Evolutionary conservation across 2,888 invertebrate species (phyloP), one percentile per base, ranked within the genome.

Genomic region (Drosophila affinis): DNA sequence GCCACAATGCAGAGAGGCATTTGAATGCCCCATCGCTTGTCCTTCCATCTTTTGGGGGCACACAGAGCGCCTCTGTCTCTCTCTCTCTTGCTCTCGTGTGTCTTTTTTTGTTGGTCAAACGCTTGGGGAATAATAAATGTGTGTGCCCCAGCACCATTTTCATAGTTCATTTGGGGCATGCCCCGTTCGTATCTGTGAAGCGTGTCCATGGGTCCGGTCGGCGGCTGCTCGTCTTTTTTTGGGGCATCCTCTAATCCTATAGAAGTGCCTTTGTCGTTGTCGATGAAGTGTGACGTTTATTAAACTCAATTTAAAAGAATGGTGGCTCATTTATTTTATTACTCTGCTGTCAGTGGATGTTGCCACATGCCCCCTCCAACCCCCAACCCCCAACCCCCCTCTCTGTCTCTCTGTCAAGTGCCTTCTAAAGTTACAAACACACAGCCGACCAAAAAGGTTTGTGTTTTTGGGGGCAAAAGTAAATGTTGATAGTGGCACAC

Each of bases 121-220:
- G 89, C 81, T 89, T 80, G 76, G 86, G 89, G 89, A 89, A 87
- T 87, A 87, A 87, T 87, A 87, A 87, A 87, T 88, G 89, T 83
- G 83, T 81, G 72, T 81, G 78, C 75, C 87, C 81, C 73, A 57
- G 75, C 83, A 39, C n/a, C 84, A 85, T 79, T 85, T 71, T 89
- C 89, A 88, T 89, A 87, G 85, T 89, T 88, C 85, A 89, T 88
- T 89, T 85, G 83, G 72, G 58, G 53, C 73, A 71, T 64, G 52
- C 55, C 61, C 61, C 58, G 9, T 48, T 48, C 72, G 58, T 49
- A 58, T 64, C 75, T 83, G 52, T 78, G 67, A 74, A 86, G 84
- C 84, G 81, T 79, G 80, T 75, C 79, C 75, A 77, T 76, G 72
- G 79, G 27, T 27, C 27, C 27, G 7, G 27, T 27, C 67, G 73